Base-by-base conservation (phyloP, 1,140 invertebrate species). In the Nomia melanderi region DNA sequence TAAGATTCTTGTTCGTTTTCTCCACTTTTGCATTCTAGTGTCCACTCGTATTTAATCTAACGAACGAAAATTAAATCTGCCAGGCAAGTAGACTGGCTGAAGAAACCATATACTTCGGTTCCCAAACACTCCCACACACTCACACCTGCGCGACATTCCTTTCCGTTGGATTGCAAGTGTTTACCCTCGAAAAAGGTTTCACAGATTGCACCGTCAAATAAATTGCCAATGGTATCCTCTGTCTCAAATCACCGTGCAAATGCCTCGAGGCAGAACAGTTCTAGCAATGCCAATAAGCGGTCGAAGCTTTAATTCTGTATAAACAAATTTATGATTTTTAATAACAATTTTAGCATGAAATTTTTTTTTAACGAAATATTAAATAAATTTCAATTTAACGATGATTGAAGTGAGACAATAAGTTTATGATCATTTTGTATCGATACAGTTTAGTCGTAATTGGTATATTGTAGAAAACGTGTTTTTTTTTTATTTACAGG, bases 401-500 rank as follows among this genome's bases (percentile, higher is more conserved):
- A 0, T 31, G 47, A 5, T 33, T 44, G 12, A 31, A 17, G 3
- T 60, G 29, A 12, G 20, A 33, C 25, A 20, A 39, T 39, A 39
- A 41, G 14, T 9, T 41, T 41, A 44, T 44, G n/a, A 44, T 17
- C 8, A 39, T 9, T n/a, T n/a, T 9, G 11, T 39, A 39, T 39
- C 36, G 41, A 20, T 44, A 44, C 14, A 44, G 41, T 44, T 17
- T 44, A 44, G 41, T 17, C 14, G n/a, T n/a, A 3, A 44, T 17
- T 20, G n/a, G 44, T 1, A 6, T 50, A 0, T 17, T n/a, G 47
- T 50, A n/a, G 8, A 1, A n/a, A 50, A 50, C 8, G 4, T 44
- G 14, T 44, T 41, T 39, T 54, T 66, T 83, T 86, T 65, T 86
- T 56, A 86, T 78, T 92, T 85, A 12, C 91, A 92, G 91, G 78